These are phyloP conservation scores for Dendropsophus ebraccatus DNA, from an alignment of 2,113 vertebrate species.

Conservation along the genomic window DNA sequence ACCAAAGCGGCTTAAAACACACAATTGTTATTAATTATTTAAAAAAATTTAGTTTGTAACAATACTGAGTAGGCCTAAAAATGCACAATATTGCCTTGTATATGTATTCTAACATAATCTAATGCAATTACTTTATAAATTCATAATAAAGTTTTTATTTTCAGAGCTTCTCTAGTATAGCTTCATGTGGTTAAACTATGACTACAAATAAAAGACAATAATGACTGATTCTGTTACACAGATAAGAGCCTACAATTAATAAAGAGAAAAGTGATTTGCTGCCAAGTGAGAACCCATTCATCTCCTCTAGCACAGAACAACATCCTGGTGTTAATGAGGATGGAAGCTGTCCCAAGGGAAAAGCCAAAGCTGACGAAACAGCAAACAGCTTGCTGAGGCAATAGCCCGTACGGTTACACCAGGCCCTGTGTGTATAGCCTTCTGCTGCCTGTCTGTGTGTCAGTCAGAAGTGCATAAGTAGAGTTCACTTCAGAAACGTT, in stretches of 20 bases:
- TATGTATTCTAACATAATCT: too few relatives aligned
- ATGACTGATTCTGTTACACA: neutral
- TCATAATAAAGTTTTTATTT: neutral
- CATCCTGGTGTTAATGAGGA: slow-evolving; percentile 38
- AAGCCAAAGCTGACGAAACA: slow-evolving; percentile 43
- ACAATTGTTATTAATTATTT: too few relatives aligned
- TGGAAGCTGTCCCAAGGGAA: slow-evolving; percentile 18
- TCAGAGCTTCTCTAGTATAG: neutral
- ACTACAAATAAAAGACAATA: neutral
- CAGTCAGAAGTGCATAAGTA: too few relatives aligned
- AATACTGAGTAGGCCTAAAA: too few relatives aligned
- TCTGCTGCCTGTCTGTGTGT: neutral
- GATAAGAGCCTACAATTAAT: slow-evolving; percentile 5
- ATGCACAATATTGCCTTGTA: too few relatives aligned
- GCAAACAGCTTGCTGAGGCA: slow-evolving; percentile 49
- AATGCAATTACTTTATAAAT: too few relatives aligned
- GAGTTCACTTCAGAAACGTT: too few relatives aligned
- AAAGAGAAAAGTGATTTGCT: slow-evolving; percentile 37
- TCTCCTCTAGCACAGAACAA: slow-evolving; percentile 9
- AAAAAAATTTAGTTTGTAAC: too few relatives aligned
- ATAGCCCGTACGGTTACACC: slow-evolving; percentile 35
- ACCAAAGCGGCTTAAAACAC: too few relatives aligned
- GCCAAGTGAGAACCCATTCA: neutral
- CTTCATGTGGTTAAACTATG: neutral
- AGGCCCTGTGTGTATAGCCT: slow-evolving; percentile 1